Base-by-base conservation (phyloP, 2,888 invertebrate genomes). In the Eutolmus rufibarbis region DNA sequence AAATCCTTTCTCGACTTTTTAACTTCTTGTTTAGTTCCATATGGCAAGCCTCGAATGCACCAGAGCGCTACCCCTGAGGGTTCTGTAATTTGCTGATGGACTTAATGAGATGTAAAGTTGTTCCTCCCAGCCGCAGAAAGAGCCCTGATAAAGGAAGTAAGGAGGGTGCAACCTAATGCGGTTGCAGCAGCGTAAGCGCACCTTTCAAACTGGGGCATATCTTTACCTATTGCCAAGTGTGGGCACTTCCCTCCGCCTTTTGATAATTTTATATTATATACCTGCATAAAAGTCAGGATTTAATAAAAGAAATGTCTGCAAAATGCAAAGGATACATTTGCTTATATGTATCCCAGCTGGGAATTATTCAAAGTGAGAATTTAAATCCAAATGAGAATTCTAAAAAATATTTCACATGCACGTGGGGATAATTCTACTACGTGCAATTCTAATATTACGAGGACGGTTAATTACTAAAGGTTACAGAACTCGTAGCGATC, bases 91-190 rank as follows among this genome's bases (percentile, higher is more conserved):
- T 81, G 78, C 51, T 81, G 81, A 81, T 81, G 81, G 81, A 56
- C 43, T 81, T 81, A 81, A 81, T 81, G 81, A 81, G 81, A 81
- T 81, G 81, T 56, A 81, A 81, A 81, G 81, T 81, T 81, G 51
- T 28, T 56, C 37, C 40, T 19, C 40, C 43, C 51, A 31, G 81
- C 31, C 34, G 56, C 46, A 51, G 16, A 79, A 79, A 46, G 79
- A 28, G n/a, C 19, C 51, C 7, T 51, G 46, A 51, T 66, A 66
- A 66, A 66, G 66, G 66, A 23, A 43, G 23, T 28, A 66, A 66
- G 12, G 56, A 31, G 28, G 51, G 81, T 81, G 81, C 31, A 23
- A 81, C 81, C 81, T 34, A 31, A 81, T 81, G 81, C 56, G 31
- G 81, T 66, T 23, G 23, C 66, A 12, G 23, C 66, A 66, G 12